phyloP scores from a whole-genome alignment of 2,888 invertebrate genomes.

The Hydrotaea cyrtoneurina region DNA sequence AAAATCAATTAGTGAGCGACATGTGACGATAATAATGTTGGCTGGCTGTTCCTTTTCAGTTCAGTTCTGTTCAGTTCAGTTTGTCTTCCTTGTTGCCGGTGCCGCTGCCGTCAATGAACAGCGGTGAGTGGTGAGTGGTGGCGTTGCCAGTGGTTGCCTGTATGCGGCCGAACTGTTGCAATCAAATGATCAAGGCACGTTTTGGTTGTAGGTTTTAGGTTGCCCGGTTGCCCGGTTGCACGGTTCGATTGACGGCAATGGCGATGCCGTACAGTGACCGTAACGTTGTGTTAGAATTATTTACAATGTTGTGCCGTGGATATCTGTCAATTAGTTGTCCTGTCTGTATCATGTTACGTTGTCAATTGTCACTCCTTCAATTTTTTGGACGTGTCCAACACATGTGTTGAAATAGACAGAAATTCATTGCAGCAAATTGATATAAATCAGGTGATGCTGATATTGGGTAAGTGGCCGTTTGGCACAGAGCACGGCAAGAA shows the following conservation, averaged over 20 bases:
- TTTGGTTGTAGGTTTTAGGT: slow-evolving; percentile 67
- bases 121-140: no score
- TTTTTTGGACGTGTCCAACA: slow-evolving; percentile 38
- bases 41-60: slow-evolving; percentile 51
- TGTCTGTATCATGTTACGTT: slow-evolving; percentile 64
- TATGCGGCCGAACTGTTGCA: slow-evolving; percentile 48
- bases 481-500: neutral
- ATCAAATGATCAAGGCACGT: slow-evolving; percentile 66
- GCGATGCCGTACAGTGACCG: slow-evolving; percentile 14
- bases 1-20: slow-evolving; percentile 81
- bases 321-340: slow-evolving; percentile 65
- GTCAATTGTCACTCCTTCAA: slow-evolving; percentile 63
- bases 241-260: slow-evolving; percentile 15
- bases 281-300: slow-evolving; percentile 44
- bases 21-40: slow-evolving; percentile 80
- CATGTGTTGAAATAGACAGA: slow-evolving; percentile 21
- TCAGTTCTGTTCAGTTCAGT: no score
- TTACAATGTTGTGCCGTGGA: slow-evolving; percentile 49
- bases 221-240: neutral
- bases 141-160: neutral
- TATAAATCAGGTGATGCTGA: slow-evolving; percentile 33
- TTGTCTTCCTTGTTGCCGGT: slow-evolving; percentile 29
- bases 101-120: slow-evolving; percentile 16
- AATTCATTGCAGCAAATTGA: slow-evolving; percentile 35
- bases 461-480: neutral